Base-by-base conservation (phyloP, 2,797 vertebrate species). In the Aulostomus chinensis region DNA sequence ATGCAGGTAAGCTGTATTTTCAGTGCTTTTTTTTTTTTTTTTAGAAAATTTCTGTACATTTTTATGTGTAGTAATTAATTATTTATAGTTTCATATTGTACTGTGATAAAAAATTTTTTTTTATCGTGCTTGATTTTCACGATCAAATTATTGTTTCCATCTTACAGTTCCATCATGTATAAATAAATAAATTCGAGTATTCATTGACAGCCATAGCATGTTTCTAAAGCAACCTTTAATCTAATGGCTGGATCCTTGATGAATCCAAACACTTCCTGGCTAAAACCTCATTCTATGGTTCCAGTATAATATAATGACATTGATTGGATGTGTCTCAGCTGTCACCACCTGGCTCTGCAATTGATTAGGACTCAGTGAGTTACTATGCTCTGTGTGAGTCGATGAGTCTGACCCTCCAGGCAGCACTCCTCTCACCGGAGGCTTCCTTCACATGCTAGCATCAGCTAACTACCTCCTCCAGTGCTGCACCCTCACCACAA, bases 301-400 rank as follows among this genome's bases (percentile, higher is more conserved):
- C 34, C 40, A 25, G 16, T 56, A 28, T 66, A 70, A 67, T 83
- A 47, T 51, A 66, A 73, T 43, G 43, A 15, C 24, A 82, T 82
- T 60, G 80, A 84, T 84, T 73, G 26, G 41, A 46, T 45, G 69
- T 83, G 51, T 53, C 42, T 55, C 26, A 21, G 32, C 48, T 76
- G 64, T 78, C 64, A 62, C 62, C 47, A n/a, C 37, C 59, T 58
- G 73, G 38, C 59, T 68, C 39, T 62, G 30, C 30, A 31, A 77
- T 76, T 74, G 78, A 86, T 80, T 71, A 60, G 28, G 55, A 47
- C 67, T 65, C 42, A 3, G 45, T 48, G 65, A 78, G 55, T 68
- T 64, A 73, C 76, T 47, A 53, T 46, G 57, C 63, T 64, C 40
- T 41, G 39, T 59, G 36, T 36, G 28, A 65, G 68, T 78, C 55